Base-by-base conservation (phyloP, 2,888 invertebrate species). In the Pollenia labialis region DNA sequence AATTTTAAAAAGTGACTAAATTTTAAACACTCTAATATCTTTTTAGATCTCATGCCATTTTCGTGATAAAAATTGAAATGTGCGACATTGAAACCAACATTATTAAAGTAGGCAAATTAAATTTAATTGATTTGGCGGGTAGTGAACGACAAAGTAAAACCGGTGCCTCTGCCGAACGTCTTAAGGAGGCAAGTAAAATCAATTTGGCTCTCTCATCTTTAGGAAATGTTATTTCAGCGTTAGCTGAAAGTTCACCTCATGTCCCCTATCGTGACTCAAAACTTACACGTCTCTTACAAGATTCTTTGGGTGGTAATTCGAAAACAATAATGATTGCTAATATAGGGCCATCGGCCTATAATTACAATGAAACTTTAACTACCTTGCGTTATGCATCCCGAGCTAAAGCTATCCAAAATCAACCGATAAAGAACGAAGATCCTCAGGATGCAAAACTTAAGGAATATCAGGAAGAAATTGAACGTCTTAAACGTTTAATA, bases 251-350 rank as follows among this genome's bases (percentile, higher is more conserved):
- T 94, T 97, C 97, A 79, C 96, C 97, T 0, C 99, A 99, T 92
- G 97, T 99, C 90, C 99, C 99, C 2, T 99, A 99, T 94, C 94
- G 99, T 92, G 99, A 99, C 93, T 99, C 99, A 4, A 99, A 99
- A 94, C 94, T 99, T 81, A 99, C 99, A 10, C 95, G 99, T 75
- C 94, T 99, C 79, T 94, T 99, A 84, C 99, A 99, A 94, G 99
- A 99, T 94, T 99, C 99, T 0, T 94, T 99, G 64, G 99, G 99
- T 81, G 99, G 99, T 11, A 99, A 99, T 94, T 98, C 99, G 62
- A 98, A 98, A 94, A 99, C 99, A 1, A 98, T 99, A 79, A 99
- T 99, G 99, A 98, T 99, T 77, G 99, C 99, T 11, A 99, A 99
- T 93, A 97, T 99, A 91, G 99, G 99, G 0, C 99, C 99, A 42